These are phyloP conservation scores for Eriocheir sinensis DNA, from an alignment of 1,140 invertebrate species.

Conservation along the genomic window DNA sequence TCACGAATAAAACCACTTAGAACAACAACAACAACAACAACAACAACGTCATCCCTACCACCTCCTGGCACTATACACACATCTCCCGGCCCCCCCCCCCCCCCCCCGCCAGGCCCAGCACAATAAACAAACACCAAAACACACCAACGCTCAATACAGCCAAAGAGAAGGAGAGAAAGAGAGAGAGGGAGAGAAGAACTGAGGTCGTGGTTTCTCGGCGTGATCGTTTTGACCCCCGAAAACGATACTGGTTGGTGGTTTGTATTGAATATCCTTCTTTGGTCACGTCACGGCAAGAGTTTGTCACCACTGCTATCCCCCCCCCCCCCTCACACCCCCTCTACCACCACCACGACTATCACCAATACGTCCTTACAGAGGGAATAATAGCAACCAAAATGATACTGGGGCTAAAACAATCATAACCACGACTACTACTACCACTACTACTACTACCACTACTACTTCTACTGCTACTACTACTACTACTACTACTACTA, in stretches of 20 bases:
- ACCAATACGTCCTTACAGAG: not conserved
- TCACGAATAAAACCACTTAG: too few relatives aligned
- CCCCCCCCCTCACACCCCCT: too few relatives aligned
- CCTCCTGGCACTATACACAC: not conserved
- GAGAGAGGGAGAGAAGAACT: not conserved
- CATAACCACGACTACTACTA: conserved; percentile 1
- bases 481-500: not conserved
- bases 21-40: too few relatives aligned
- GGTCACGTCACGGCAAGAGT: not conserved
- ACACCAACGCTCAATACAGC: not conserved
- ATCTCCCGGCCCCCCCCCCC: too few relatives aligned
- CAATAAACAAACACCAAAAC: not conserved
- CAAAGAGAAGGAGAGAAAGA: not conserved
- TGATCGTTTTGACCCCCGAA: not conserved
- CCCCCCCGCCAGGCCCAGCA: too few relatives aligned
- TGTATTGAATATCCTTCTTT: not conserved
- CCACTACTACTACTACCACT: not conserved
- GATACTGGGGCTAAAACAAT: not conserved
- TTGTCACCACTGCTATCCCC: too few relatives aligned
- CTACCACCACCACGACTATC: not conserved
- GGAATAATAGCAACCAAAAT: too few relatives aligned
- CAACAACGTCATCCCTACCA: not conserved
- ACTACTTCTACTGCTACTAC: not conserved
- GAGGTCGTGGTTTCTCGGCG: not conserved
- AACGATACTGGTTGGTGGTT: not conserved